Percentiles rank a stretch among this genome's conserved stretches.
phyloP scores from a whole-genome alignment of 92 coral and sea anemone genomes.

The Palythoa caribaeorum region DNA sequence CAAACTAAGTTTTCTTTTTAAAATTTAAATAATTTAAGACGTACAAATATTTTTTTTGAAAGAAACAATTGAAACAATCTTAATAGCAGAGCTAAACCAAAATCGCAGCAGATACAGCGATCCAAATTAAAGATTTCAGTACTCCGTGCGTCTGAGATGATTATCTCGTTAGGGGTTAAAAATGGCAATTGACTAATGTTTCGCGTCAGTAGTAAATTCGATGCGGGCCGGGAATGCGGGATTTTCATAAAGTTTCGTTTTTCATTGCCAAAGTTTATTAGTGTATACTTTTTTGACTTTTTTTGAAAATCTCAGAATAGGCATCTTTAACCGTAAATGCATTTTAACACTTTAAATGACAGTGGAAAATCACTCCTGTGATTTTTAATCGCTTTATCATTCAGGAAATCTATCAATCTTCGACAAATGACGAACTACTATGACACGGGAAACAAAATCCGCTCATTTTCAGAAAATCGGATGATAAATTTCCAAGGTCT shows the following conservation, averaged over 20 bases:
- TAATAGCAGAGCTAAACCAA: not conserved
- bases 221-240: not conserved
- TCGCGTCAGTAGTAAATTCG: not conserved
- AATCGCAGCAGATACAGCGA: not conserved
- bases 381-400: not conserved
- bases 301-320: not conserved
- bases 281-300: not conserved
- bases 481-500: constrained; percentile 2
- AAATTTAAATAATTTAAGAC: too few species aligned
- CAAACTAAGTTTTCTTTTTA: too few species aligned
- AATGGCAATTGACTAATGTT: not conserved
- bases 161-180: not conserved
- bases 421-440: constrained; percentile 2
- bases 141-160: constrained; percentile 1
- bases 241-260: constrained; percentile 3
- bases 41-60: not conserved
- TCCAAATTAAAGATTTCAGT: not conserved
- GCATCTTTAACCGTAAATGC: constrained; percentile 4
- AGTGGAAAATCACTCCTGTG: not conserved
- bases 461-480: not conserved
- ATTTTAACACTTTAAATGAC: not conserved
- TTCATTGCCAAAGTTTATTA: not conserved
- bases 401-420: not conserved
- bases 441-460: constrained; percentile 9
- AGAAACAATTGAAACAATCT: not conserved